A percentile compares a stretch with the other conserved stretches of the same genome.
These are phyloP conservation scores for Antheraea pernyi DNA, from an alignment of 1,140 invertebrate genomes.

Conservation along the genomic window DNA sequence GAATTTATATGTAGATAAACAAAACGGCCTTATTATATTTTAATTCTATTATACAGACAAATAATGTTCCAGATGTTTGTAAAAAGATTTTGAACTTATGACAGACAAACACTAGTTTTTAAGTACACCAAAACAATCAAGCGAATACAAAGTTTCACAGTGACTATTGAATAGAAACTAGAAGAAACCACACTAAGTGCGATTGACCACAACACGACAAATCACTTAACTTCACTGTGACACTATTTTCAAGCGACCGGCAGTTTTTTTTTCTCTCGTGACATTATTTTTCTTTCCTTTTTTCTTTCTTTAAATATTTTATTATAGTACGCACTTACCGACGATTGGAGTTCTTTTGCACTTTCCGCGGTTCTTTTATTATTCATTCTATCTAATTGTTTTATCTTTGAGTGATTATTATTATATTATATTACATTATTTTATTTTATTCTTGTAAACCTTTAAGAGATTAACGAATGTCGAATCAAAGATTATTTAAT, in stretches of 20 bases:
- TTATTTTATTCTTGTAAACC: neutral
- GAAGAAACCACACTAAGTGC: slow-evolving; percentile 46
- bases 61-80: too few species aligned
- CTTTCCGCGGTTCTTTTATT: neutral
- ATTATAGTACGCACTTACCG: slow-evolving; percentile 7
- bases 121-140: slow-evolving; percentile 6
- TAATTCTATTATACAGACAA: too few species aligned
- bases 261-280: slow-evolving; percentile 22
- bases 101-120: neutral
- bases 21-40: too few species aligned
- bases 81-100: too few species aligned
- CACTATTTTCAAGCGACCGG: slow-evolving; percentile 29
- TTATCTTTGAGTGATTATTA: neutral
- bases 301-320: slow-evolving; percentile 18
- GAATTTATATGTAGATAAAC: too few species aligned
- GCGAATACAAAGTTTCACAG: slow-evolving; percentile 32
- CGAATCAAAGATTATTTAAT: too few species aligned
- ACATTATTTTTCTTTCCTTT: slow-evolving; percentile 16
- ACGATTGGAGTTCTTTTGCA: slow-evolving; percentile 1
- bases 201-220: slow-evolving; percentile 66
- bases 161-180: slow-evolving; percentile 34
- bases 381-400: neutral
- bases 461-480: too few species aligned
- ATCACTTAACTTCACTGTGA: slow-evolving; percentile 55
- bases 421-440: neutral